These are phyloP conservation scores for Alca torda DNA, from an alignment of 2,797 vertebrate species.

Conservation along the genomic window DNA sequence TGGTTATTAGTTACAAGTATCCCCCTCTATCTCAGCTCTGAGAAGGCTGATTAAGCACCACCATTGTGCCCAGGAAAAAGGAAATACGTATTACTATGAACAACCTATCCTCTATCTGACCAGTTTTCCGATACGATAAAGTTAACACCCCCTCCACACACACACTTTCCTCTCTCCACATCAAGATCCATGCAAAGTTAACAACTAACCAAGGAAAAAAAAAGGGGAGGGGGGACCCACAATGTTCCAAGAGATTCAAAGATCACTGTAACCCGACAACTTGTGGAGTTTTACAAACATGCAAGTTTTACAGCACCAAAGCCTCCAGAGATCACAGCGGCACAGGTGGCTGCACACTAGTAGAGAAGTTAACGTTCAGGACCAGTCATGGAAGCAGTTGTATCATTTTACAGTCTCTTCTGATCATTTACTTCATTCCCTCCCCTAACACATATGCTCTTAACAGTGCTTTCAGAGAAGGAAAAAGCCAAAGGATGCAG, in stretches of 20 bases:
- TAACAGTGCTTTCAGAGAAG: neutral
- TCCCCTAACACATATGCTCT: neutral
- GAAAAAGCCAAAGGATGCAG: neutral
- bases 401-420: slow-evolving; percentile 6
- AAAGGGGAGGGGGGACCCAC: no score
- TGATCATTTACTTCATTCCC: neutral
- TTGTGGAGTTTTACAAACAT: neutral
- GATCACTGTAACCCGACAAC: neutral
- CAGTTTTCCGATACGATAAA: neutral
- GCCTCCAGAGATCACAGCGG: neutral
- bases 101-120: neutral
- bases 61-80: neutral
- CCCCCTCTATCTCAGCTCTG: neutral
- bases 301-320: neutral
- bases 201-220: neutral
- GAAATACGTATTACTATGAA: neutral
- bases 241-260: neutral
- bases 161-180: neutral
- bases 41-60: neutral
- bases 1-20: neutral
- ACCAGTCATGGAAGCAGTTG: neutral
- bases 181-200: neutral
- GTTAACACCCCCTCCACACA: neutral
- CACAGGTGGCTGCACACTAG: neutral
- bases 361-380: neutral